Evolutionary conservation across 2,113 vertebrate genomes (phyloP).

Genomic region (Peromyscus maniculatus): DNA sequence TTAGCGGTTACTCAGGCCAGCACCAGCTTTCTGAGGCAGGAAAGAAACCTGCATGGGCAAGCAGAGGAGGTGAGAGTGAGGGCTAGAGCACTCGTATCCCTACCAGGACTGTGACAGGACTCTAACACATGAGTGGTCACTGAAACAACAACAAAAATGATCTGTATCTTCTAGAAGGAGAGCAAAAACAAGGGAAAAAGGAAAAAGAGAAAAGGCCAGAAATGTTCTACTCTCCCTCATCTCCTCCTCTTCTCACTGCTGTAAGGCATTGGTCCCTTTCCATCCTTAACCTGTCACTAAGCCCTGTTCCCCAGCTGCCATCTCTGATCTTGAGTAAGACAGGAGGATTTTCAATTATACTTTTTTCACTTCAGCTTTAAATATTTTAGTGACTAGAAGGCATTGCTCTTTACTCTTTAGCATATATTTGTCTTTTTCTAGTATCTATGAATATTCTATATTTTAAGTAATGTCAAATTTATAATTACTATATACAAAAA

Average conservation of each 20-base stretch:
- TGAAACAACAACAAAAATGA: constrained; percentile 17
- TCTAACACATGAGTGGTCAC: constrained; percentile 18
- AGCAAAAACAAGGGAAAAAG: constrained; percentile 11
- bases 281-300: not conserved
- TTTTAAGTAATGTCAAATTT: constrained; percentile 48
- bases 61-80: not conserved
- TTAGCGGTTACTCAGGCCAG: constrained; percentile 27
- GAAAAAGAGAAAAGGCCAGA: not conserved
- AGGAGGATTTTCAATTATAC: constrained; percentile 1
- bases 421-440: constrained; percentile 38
- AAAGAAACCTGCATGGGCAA: not conserved
- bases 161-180: not conserved
- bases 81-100: not conserved
- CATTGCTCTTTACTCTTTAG: constrained; percentile 28
- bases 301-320: not conserved
- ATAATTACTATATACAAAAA: constrained; percentile 45
- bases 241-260: not conserved
- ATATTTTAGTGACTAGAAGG: constrained; percentile 5
- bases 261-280: not conserved
- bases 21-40: constrained; percentile 9
- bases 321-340: not conserved
- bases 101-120: not conserved
- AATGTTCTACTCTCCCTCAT: not conserved
- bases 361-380: constrained; percentile 49
- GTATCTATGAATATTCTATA: constrained; percentile 49